Evolutionary conservation across 2,888 invertebrate genomes (phyloP), one percentile per base, ranked within the genome.

Genomic region (Embidobia sp.): DNA sequence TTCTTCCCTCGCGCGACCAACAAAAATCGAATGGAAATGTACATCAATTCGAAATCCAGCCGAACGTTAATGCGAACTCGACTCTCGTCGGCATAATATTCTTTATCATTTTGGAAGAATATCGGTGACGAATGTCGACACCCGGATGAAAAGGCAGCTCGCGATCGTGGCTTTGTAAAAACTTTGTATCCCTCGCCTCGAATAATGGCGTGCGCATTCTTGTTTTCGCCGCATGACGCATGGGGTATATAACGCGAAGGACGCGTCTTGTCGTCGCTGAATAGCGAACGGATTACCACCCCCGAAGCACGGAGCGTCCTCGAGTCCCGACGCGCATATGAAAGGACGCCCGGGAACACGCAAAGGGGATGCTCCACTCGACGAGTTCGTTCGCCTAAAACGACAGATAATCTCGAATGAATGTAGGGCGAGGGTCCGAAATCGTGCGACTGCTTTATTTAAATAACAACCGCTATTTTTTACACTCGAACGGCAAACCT

Each of bases 211-310:
- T 35, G 33, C 27, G 44, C 53, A 37, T 72, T 72, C 53, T 73
- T 44, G n/a, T 55, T 55, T 57, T 55, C 64, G 44, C 55, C 40
- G 64, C 64, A 55, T 57, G 73, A 73, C 64, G 73, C 64, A 73
- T 57, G 35, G 48, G 33, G 44, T 35, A 57, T 35, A 61, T 64
- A 40, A 57, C 48, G 66, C 49, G 46, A n/a, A n/a, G n/a, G n/a
- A n/a, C n/a, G n/a, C n/a, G n/a, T 61, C 53, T 53, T 51, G 61
- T 63, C 73, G 73, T 53, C 66, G 66, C 66, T 81, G 80, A 81
- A 79, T 79, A 77, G 79, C 74, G 69, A 72, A 74, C 72, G 79
- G 79, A 80, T 81, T 81, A 80, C 69, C 78, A 57, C 69, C 78
- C 77, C 73, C 66, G 70, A 48, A 35, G 51, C 35, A 51, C 48